A percentile compares a stretch with the other conserved stretches of the same genome.
phyloP scores from a whole-genome alignment of 1,140 invertebrate genomes.

The Diploscapter pachys region DNA sequence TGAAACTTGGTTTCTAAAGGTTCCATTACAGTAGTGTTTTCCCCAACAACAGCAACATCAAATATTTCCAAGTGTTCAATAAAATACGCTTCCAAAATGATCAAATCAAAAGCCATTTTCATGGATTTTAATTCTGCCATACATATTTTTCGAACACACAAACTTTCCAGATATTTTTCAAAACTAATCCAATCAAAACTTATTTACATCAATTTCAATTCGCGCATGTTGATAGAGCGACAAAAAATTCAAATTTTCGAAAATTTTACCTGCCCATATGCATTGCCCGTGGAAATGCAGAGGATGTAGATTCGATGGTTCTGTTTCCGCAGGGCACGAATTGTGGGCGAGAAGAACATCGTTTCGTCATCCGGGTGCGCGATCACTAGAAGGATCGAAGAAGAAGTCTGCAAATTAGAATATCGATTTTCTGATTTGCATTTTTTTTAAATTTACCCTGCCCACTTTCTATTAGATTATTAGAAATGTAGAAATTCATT shows the following conservation, averaged over 20 bases:
- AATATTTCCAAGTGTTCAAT: too few species aligned
- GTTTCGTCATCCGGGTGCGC: conserved; percentile 84
- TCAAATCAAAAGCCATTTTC: too few species aligned
- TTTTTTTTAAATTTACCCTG: too few species aligned
- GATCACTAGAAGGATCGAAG: conserved; percentile 72
- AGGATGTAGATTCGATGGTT: conserved; percentile 64
- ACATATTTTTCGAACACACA: not conserved
- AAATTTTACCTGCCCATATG: conserved; percentile 24
- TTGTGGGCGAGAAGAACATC: conserved; percentile 93
- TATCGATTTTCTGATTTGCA: too few species aligned
- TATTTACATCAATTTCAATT: conserved; percentile 27
- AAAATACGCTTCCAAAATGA: too few species aligned
- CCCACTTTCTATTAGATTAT: too few species aligned
- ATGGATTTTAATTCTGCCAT: too few species aligned
- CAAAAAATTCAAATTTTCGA: not conserved
- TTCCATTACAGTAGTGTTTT: too few species aligned
- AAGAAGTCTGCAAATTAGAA: too few species aligned
- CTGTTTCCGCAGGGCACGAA: conserved; percentile 67
- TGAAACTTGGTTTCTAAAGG: too few species aligned
- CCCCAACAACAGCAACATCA: too few species aligned
- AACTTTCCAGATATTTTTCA: not conserved
- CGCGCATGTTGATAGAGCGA: not conserved
- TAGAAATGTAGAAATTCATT: too few species aligned
- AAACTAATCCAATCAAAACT: not conserved
- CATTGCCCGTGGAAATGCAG: conserved; percentile 78